phyloP scores from a whole-genome alignment of 2,797 vertebrate species.

The Danio aesculapii region DNA sequence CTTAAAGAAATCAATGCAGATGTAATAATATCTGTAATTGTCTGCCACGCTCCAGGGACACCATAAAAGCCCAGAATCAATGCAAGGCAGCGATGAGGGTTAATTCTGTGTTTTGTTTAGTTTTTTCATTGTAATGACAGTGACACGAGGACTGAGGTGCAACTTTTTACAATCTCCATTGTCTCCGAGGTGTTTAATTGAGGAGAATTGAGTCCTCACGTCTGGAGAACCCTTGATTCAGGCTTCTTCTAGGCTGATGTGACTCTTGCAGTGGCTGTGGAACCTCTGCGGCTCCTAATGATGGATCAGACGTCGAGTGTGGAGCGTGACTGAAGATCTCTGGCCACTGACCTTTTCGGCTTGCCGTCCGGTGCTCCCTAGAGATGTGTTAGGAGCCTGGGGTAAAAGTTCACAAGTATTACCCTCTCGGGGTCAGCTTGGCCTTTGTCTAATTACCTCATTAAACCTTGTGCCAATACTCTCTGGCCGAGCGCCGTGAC shows the following conservation, averaged over 20 bases:
- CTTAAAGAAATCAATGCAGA: slow-evolving; percentile 84
- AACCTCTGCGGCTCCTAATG: slow-evolving; percentile 55
- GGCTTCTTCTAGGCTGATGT: slow-evolving; percentile 70
- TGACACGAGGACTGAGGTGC: slow-evolving; percentile 75
- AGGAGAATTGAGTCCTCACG: slow-evolving; percentile 79
- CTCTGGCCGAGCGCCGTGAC: slow-evolving; percentile 59
- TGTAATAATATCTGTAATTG: slow-evolving; percentile 90
- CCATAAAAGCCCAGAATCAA: slow-evolving; percentile 85
- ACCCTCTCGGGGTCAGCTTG: slow-evolving; percentile 73
- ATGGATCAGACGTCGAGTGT: slow-evolving; percentile 36
- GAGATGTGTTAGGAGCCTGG: slow-evolving; percentile 74
- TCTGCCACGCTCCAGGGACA: slow-evolving; percentile 83
- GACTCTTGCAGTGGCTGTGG: slow-evolving; percentile 43
- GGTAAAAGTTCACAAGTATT: slow-evolving; percentile 80
- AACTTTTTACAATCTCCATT: slow-evolving; percentile 83
- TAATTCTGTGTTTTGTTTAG: slow-evolving; percentile 85
- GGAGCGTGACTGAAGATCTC: slow-evolving; percentile 62
- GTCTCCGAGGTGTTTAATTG: slow-evolving; percentile 82
- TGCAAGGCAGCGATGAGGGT: slow-evolving; percentile 82
- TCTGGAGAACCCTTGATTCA: slow-evolving; percentile 83
- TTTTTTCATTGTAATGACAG: slow-evolving; percentile 79
- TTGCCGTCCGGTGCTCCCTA: slow-evolving; percentile 67
- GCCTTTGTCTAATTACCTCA: slow-evolving; percentile 83
- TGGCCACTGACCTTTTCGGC: slow-evolving; percentile 53
- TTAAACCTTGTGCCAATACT: slow-evolving; percentile 76